Evolutionary conservation across 2,113 vertebrate genomes (phyloP).

Genomic region (Proteles cristata): DNA sequence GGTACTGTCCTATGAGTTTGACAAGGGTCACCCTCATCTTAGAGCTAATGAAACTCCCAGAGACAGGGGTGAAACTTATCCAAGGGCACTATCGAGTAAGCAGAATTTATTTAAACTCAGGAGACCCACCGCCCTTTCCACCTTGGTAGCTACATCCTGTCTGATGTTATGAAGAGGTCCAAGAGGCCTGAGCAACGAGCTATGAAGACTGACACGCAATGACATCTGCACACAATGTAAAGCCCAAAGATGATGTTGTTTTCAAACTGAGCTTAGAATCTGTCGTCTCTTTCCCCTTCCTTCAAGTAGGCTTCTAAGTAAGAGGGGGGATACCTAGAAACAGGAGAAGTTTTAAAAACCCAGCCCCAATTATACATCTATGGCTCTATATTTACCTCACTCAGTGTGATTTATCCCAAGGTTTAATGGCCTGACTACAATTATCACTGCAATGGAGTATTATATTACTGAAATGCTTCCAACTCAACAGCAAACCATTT

Average conservation of each 20-base stretch:
- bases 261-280: neutral
- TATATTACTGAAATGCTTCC: neutral
- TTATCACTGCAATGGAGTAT: neutral
- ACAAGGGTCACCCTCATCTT: neutral
- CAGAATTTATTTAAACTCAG: neutral
- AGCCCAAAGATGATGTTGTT: neutral
- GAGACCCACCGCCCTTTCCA: neutral
- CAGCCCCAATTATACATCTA: neutral
- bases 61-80: neutral
- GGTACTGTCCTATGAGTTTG: neutral
- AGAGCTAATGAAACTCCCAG: neutral
- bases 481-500: neutral
- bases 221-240: neutral
- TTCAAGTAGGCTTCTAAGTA: neutral
- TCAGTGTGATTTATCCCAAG: neutral
- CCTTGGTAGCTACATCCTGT: neutral
- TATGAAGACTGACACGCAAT: neutral
- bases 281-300: neutral
- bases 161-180: neutral
- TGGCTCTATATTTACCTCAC: neutral
- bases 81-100: constrained; percentile 16
- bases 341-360: neutral
- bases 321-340: neutral
- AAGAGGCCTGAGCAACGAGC: neutral
- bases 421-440: neutral